Percentiles rank a stretch among this genome's conserved stretches.
Conservation (phyloP, 1,140 invertebrate species). For the Drosophila eugracilis region DNA sequence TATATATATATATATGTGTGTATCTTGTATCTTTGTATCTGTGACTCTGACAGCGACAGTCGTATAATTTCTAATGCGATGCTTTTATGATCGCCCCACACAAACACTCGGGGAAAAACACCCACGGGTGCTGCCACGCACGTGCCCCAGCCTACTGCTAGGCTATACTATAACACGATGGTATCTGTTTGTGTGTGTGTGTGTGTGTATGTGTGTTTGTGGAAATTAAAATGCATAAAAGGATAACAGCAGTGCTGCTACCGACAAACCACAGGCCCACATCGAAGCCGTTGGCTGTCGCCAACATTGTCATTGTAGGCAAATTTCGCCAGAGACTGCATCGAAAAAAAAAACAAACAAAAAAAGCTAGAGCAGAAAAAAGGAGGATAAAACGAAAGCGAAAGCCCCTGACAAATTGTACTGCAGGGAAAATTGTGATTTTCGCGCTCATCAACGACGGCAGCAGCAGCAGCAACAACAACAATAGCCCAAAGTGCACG, state of each 20-base stretch:
- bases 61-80: slow-evolving; percentile 81
- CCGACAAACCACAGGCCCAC: slow-evolving; percentile 56
- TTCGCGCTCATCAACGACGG: slow-evolving; percentile 71
- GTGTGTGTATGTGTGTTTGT: slow-evolving; percentile 41
- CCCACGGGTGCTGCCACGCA: slow-evolving; percentile 68
- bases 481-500: slow-evolving; percentile 60
- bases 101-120: slow-evolving; percentile 62
- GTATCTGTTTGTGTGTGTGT: slow-evolving; percentile 1
- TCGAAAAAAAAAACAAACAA: slow-evolving; percentile 19
- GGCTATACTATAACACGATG: slow-evolving; percentile 1
- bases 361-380: slow-evolving; percentile 6
- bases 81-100: slow-evolving; percentile 72
- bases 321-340: slow-evolving; percentile 73
- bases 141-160: slow-evolving; percentile 48
- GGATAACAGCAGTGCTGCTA: slow-evolving; percentile 72
- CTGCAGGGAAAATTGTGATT: slow-evolving; percentile 80
- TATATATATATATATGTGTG: background rate
- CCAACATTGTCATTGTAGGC: slow-evolving; percentile 59
- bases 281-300: slow-evolving; percentile 48
- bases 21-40: slow-evolving; percentile 16
- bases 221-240: slow-evolving; percentile 82
- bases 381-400: slow-evolving; percentile 15
- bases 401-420: slow-evolving; percentile 67
- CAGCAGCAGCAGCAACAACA: slow-evolving; percentile 34
- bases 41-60: slow-evolving; percentile 54